Evolutionary conservation across 2,797 vertebrate species (phyloP).

Genomic region (Merluccius polli): DNA sequence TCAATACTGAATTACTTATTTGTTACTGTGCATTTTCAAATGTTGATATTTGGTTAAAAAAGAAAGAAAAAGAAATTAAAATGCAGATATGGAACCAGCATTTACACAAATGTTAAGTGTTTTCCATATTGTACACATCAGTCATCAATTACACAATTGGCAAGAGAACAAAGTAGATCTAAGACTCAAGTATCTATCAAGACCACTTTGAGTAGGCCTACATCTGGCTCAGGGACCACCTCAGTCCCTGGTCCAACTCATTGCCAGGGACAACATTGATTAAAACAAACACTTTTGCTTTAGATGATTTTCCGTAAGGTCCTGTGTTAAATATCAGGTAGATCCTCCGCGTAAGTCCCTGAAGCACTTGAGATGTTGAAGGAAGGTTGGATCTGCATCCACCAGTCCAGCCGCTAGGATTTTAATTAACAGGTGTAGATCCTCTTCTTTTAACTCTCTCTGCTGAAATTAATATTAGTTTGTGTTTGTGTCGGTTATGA

Average conservation of each 20-base stretch:
- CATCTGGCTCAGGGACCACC: neutral
- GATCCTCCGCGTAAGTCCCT: conserved; percentile 61
- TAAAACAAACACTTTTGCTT: neutral
- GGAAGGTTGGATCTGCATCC: conserved; percentile 75
- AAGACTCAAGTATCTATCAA: neutral
- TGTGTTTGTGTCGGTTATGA: neutral
- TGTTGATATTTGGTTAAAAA: too few species aligned
- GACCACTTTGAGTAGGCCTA: neutral
- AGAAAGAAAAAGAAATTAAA: too few species aligned
- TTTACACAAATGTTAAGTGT: neutral
- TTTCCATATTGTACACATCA: neutral
- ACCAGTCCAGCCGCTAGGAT: conserved; percentile 73
- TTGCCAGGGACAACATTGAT: neutral
- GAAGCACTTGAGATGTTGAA: conserved; percentile 74
- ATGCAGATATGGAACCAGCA: neutral
- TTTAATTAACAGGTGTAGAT: conserved; percentile 65
- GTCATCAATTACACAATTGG: neutral
- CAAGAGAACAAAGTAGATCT: neutral
- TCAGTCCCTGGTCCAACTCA: neutral
- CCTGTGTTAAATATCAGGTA: neutral
- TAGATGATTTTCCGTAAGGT: neutral
- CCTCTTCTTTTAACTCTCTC: conserved; percentile 67
- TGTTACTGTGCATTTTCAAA: neutral
- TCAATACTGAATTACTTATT: neutral
- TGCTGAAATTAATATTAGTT: conserved; percentile 28